Evolutionary conservation across 2,888 invertebrate species (phyloP), one percentile per base, ranked within the genome.

Genomic region (Erebia palarica): DNA sequence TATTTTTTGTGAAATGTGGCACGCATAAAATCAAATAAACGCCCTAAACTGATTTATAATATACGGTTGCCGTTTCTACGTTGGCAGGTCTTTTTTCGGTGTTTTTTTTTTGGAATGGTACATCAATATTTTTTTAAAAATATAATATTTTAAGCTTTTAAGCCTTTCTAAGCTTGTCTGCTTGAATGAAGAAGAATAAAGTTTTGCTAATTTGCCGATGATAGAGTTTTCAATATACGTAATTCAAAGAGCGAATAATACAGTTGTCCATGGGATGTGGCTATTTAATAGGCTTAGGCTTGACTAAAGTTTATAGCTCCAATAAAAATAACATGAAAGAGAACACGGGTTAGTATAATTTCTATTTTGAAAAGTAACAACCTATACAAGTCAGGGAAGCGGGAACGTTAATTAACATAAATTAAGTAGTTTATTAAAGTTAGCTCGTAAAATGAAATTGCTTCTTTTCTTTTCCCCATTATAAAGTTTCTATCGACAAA

Each of bases 401-500:
- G 68, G 66, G 61, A 60, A 66, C 71, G 65, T 68, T 71, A 71
- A 68, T 68, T 68, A 72, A 51, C 71, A 72, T 72, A 72, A 69
- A 64, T 72, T 67, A 63, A 61, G 63, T 72, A 63, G 66, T 72
- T 69, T 64, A 64, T 63, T 63, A 69, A 72, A 72, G 51, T 67
- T 72, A 16, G 58, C 44, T 72, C 69, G 66, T 72, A 69, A 69
- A 72, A 72, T 72, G 57, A 69, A 72, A 69, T 72, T 72, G 64
- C 63, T 72, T 58, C 68, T 68, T 68, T 68, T 68, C 68, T 68
- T 57, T 72, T 69, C 65, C 58, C 65, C 58, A 58, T 63, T 67
- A 59, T 67, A 66, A 67, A 66, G 59, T 69, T 69, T 69, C 44
- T 69, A 64, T 66, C 66, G 63, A 51, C 55, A 59, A 65, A 65